A percentile compares a stretch with the other conserved stretches of the same genome.
phyloP scores from a whole-genome alignment of 2,888 invertebrate genomes.

The Notodromas monacha region DNA sequence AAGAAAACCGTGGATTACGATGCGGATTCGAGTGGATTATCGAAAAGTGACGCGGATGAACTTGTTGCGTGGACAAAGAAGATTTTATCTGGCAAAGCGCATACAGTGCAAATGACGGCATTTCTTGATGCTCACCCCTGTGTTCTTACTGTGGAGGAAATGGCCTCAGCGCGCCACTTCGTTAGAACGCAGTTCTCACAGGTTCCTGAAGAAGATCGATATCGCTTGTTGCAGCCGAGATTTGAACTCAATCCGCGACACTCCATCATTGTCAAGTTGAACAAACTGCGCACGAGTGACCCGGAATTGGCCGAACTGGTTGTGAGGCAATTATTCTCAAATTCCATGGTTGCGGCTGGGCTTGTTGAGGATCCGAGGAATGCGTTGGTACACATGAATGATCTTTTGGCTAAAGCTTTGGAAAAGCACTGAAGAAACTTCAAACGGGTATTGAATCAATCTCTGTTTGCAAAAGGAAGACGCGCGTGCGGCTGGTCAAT shows the following conservation, averaged over 20 bases:
- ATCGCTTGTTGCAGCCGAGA: conserved; percentile 53
- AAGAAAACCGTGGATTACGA: conserved; percentile 17
- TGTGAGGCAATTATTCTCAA: conserved; percentile 57
- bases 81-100: conserved; percentile 40
- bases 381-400: conserved; percentile 52
- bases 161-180: conserved; percentile 84
- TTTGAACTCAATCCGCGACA: conserved; percentile 79
- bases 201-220: conserved; percentile 43
- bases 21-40: conserved; percentile 26
- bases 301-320: conserved; percentile 47
- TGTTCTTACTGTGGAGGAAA: conserved; percentile 74
- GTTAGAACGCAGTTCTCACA: conserved; percentile 53
- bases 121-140: conserved; percentile 67
- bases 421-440: conserved; percentile 30
- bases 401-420: conserved; percentile 40
- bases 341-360: conserved; percentile 82
- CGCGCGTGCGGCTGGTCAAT: no score
- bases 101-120: conserved; percentile 45
- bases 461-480: no score
- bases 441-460: no score
- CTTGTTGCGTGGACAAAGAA: conserved; percentile 43
- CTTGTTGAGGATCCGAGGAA: conserved; percentile 62
- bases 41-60: conserved; percentile 37
- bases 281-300: conserved; percentile 34
- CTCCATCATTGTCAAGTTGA: conserved; percentile 57